A percentile compares a stretch with the other conserved stretches of the same genome.
phyloP scores from a whole-genome alignment of 2,113 vertebrate species.

The Gavialis gangeticus region DNA sequence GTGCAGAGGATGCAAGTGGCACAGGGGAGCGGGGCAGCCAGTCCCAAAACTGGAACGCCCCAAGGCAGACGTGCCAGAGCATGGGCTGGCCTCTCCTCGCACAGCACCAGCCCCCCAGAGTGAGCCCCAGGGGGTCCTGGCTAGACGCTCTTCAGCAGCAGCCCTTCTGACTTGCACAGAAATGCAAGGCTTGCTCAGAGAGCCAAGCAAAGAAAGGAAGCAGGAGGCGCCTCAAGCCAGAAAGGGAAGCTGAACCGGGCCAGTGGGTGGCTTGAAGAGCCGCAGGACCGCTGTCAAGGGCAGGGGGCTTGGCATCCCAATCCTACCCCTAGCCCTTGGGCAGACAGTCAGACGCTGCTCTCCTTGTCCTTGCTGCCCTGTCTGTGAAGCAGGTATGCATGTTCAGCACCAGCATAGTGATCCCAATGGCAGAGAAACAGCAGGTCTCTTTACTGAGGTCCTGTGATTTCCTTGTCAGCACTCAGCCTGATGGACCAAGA shows the following conservation, averaged over 20 bases:
- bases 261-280: not conserved
- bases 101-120: fast-evolving
- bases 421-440: not conserved
- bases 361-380: not conserved
- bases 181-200: not conserved
- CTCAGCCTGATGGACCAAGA: too few relatives aligned
- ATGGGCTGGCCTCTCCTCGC: not conserved
- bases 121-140: not conserved
- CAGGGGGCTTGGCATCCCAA: not conserved
- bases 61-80: not conserved
- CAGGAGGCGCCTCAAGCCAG: not conserved
- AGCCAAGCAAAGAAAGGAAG: not conserved
- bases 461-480: too few relatives aligned
- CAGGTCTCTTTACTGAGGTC: not conserved
- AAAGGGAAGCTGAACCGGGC: not conserved
- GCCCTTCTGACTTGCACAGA: not conserved
- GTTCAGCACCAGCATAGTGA: not conserved
- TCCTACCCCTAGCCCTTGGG: not conserved
- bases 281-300: fast-evolving
- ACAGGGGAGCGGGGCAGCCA: not conserved
- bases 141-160: fast-evolving
- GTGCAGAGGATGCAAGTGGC: not conserved
- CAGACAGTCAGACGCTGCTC: not conserved
- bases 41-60: not conserved
- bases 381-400: not conserved